Evolutionary conservation across 2,888 invertebrate species (phyloP), one percentile per base, ranked within the genome.

Genomic region (Morpho achilles): DNA sequence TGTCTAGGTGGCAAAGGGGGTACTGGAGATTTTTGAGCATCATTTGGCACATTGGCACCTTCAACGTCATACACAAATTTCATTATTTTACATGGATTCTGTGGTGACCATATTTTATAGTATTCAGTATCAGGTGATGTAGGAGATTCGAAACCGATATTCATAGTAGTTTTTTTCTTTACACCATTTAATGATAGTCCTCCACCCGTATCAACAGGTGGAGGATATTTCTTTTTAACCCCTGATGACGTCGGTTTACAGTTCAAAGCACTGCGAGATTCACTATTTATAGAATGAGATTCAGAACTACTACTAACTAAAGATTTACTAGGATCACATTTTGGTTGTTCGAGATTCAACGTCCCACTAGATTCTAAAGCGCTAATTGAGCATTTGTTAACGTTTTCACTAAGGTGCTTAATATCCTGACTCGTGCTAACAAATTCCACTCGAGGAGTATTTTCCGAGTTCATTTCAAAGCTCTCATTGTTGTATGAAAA

Each of bases 1-100:
- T 92, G 91, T 71, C 95, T 91, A 42, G 95, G 95, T 49, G 96
- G 96, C 49, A 95, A 80, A 22, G 94, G 94, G 44, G 95, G 95
- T 46, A 94, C 93, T 22, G 89, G 90, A 6, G 94, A 94, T 59
- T 95, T 95, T 64, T 94, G 92, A 58, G 87, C 83, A 63, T 89
- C 90, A 67, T 80, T 88, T 58, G 82, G 81, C 64, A 86, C 79
- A 64, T 79, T 84, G 53, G 87, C 91, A 67, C 90, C 82, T 69
- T 91, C 91, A n/a, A 84, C 83, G 59, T 91, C 90, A 65, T 91
- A 90, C 44, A 91, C 88, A 62, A 91, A 91, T 72, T 91, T 91
- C 91, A 91, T 91, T 71, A 91, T 91, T 75, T 91, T 91, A 73
- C 91, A 91, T 39, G 92, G 91, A 75, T 92, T 92, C 73, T 92